These are phyloP conservation scores for Diuraphis noxia DNA, from an alignment of 1,140 invertebrate genomes.

Conservation along the genomic window DNA sequence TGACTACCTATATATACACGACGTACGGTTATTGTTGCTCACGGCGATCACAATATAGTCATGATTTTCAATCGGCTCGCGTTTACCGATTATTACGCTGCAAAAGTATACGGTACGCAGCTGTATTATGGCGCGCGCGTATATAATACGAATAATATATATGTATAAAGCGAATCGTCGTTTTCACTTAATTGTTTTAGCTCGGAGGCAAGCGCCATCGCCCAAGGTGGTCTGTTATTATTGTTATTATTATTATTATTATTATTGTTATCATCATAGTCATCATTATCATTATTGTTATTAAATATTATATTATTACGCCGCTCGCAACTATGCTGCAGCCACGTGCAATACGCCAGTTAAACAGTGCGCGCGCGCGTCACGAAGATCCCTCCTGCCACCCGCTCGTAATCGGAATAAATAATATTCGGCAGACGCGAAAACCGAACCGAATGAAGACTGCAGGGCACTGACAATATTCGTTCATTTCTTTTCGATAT, in stretches of 20 bases:
- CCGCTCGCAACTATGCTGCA: no score
- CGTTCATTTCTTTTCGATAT: not conserved
- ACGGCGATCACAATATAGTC: not conserved
- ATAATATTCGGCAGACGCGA: not conserved
- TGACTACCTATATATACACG: not conserved
- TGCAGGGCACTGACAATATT: not conserved
- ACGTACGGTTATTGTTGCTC: not conserved
- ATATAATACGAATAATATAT: not conserved
- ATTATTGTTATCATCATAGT: not conserved
- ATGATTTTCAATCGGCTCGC: not conserved
- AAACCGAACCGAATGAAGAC: not conserved
- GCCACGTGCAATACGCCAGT: not conserved
- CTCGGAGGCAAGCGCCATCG: constrained; percentile 11
- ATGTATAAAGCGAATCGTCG: not conserved
- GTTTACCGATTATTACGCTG: not conserved
- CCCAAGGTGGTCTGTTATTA: not conserved
- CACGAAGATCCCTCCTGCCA: not conserved
- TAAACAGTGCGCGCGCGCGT: not conserved
- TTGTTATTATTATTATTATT: not conserved
- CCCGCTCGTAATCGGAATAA: not conserved
- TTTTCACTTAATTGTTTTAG: constrained; percentile 29
- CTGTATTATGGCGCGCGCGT: not conserved
- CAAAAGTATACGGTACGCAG: not conserved
- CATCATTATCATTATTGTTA: not conserved
- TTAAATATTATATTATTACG: not conserved